These are phyloP conservation scores for Anticlea derivata DNA, from an alignment of 2,888 invertebrate species.

Conservation along the genomic window DNA sequence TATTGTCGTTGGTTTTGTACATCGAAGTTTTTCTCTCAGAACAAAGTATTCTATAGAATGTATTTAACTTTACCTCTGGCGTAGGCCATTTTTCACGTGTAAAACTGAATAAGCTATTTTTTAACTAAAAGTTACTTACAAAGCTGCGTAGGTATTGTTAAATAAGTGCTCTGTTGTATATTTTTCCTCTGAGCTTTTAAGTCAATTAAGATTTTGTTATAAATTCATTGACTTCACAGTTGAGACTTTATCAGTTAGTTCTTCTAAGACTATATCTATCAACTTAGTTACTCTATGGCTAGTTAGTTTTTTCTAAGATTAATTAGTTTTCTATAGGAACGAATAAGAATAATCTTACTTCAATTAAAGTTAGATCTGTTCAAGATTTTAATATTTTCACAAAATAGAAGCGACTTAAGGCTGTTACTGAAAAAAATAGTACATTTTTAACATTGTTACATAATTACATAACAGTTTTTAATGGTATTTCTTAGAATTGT, in stretches of 20 bases:
- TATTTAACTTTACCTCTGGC: neutral
- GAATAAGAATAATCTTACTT: neutral
- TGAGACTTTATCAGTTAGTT: constrained; percentile 3
- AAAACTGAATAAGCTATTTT: too few relatives aligned
- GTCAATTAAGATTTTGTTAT: constrained; percentile 18
- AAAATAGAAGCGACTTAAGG: constrained; percentile 1
- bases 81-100: too few relatives aligned
- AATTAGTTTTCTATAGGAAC: neutral
- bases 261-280: neutral
- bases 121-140: neutral
- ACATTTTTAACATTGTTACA: neutral
- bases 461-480: too few relatives aligned
- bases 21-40: constrained; percentile 4
- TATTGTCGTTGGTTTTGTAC: neutral
- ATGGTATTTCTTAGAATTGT: too few relatives aligned
- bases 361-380: constrained; percentile 1
- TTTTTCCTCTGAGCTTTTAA: constrained; percentile 8
- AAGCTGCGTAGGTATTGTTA: neutral
- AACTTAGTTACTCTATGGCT: constrained; percentile 4
- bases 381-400: constrained; percentile 1
- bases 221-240: neutral
- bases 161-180: constrained; percentile 2
- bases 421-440: constrained; percentile 1
- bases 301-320: constrained; percentile 7
- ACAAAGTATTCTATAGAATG: neutral